Base-by-base conservation (phyloP, 2,888 invertebrate species). In the Ligdia adustata region DNA sequence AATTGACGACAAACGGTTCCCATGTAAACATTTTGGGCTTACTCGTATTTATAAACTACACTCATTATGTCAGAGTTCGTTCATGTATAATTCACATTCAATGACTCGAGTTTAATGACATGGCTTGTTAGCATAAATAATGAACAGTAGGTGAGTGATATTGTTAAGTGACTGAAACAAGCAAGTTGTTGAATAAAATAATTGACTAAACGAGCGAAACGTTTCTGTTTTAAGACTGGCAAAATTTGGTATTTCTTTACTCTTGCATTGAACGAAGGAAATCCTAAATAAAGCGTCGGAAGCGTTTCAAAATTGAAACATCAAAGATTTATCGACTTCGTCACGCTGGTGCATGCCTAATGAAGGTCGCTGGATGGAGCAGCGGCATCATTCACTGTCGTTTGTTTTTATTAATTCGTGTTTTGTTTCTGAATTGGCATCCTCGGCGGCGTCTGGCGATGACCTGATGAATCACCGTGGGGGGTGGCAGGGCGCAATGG, bases 381-480 rank as follows among this genome's bases (percentile, higher is more conserved):
- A 26, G 26, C 5, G 44, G 28, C 48, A 56, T 57, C 52, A 52
- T 51, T 60, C 57, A 60, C 28, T 52, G 58, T 55, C 60, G 49
- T 56, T 58, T 52, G 55, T 57, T 60, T 55, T 58, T 58, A 60
- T 56, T 58, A 60, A 60, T 58, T 52, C 55, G 58, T 58, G 48
- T 59, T 59, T 55, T 59, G 57, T 59, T 59, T 57, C 51, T 54
- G 44, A 57, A 54, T 59, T 60, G 57, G 57, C 60, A 55, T 55
- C 43, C 51, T 46, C 40, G 39, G 47, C 22, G 47, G 60, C 50
- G 60, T 64, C 69, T 69, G 64, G 56, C 60, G 69, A 70, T 68
- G 70, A 63, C 63, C 69, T 65, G 70, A 75, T 77, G 77, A 77
- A 75, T 76, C 75, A 60, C 43, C 35, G 57, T 20, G 46, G 37